Percentiles rank a stretch among this genome's conserved stretches.
These are phyloP conservation scores for Pseudorasbora parva DNA, from an alignment of 2,113 vertebrate species.

Conservation along the genomic window DNA sequence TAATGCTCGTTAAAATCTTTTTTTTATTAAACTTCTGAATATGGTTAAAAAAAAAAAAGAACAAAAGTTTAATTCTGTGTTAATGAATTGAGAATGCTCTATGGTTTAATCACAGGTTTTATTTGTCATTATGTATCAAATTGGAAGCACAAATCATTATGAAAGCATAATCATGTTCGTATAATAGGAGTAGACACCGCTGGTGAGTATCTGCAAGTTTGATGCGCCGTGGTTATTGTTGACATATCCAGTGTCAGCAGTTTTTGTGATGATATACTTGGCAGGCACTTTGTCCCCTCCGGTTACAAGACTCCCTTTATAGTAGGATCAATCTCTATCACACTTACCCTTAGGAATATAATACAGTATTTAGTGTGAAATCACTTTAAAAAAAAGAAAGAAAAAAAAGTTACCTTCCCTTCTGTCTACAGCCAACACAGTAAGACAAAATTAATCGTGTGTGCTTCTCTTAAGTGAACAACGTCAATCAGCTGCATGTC, in stretches of 20 bases:
- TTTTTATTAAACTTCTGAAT: neutral
- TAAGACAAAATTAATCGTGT: neutral
- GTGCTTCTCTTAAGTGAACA: constrained; percentile 14
- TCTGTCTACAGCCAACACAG: neutral
- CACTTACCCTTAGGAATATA: neutral
- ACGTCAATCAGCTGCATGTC: constrained; percentile 17
- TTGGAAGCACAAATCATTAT: neutral
- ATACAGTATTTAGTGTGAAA: neutral
- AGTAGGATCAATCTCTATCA: constrained; percentile 28
- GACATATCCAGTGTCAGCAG: constrained; percentile 43
- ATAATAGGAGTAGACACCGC: neutral
- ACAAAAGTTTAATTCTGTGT: neutral
- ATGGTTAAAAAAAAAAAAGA: neutral
- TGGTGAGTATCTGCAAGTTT: neutral
- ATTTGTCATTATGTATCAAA: neutral
- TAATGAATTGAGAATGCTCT: neutral
- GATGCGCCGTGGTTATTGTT: constrained; percentile 29
- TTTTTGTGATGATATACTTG: constrained; percentile 47
- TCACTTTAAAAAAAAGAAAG: neutral
- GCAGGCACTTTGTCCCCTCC: constrained; percentile 46
- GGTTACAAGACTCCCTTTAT: constrained; percentile 43
- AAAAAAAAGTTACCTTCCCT: neutral
- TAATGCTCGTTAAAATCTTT: neutral
- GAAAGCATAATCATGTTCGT: neutral
- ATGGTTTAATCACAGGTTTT: neutral